Base-by-base conservation (phyloP, 2,888 invertebrate genomes). In the Hypsopygia costalis region DNA sequence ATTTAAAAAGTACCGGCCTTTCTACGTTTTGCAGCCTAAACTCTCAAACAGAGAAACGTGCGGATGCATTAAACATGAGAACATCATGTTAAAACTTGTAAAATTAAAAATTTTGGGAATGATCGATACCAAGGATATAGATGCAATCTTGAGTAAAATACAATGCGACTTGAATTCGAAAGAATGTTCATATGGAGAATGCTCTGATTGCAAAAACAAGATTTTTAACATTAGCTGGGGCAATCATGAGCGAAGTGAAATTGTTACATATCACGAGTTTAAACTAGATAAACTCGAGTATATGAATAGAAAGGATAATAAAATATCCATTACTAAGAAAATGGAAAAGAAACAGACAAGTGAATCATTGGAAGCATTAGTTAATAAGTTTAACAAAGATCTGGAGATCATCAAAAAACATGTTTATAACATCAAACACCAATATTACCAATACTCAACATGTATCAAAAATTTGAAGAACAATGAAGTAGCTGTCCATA, bases 1-100 rank as follows among this genome's bases (percentile, higher is more conserved):
- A 9, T 49, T 51, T 31, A 46, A 45, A 43, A 42, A 40, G 25
- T 43, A 45, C 37, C 32, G 41, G 16, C 51, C 46, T 1, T 44
- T 42, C 25, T 47, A 47, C 28, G 36, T 47, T n/a, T 12, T 45
- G 4, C 20, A 32, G 30, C 46, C 48, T 6, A 48, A 43, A 37
- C 10, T 43, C n/a, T 16, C 33, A 22, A 25, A 36, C 11, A 10
- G 47, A n/a, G 41, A 47, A 12, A 47, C 36, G 9, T 46, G 46
- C 29, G 33, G 25, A 7, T 43, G 46, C 31, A 28, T 37, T 7
- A 46, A 46, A 36, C 46, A 46, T 11, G 21, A 10, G 4, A 40
- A 33, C 9, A 40, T 40, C 20, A n/a, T 34, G 20, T n/a, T 38
- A 8, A 32, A 32, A 6, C 12, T 34, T 20, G 27, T 11, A 11